Conservation (phyloP, 2,113 vertebrate genomes). For the Microcebus tavaratra region DNA sequence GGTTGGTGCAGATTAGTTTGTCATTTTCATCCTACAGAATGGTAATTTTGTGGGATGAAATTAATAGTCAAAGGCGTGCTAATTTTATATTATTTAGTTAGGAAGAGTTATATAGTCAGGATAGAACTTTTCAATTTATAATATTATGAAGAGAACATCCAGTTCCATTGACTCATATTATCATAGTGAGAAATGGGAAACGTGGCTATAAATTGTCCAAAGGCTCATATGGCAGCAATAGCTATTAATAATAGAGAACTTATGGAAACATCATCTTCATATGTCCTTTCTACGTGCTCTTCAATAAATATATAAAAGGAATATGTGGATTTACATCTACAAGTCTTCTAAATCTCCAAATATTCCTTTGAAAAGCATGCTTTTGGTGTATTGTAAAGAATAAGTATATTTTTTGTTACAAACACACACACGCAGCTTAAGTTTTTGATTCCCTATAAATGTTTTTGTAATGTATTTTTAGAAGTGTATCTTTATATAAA, state of each 20-base stretch:
- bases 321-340: neutral
- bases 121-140: neutral
- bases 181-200: neutral
- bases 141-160: neutral
- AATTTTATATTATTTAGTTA: slow-evolving; percentile 46
- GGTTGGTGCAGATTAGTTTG: neutral
- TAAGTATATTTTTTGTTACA: neutral
- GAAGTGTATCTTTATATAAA: slow-evolving; percentile 16
- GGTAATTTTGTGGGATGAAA: neutral
- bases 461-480: neutral
- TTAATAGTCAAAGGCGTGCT: neutral
- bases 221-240: neutral
- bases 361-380: neutral
- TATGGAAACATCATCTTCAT: neutral
- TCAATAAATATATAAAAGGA: neutral
- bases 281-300: neutral
- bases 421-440: neutral
- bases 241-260: neutral
- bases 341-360: neutral
- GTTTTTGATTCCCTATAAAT: neutral
- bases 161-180: neutral
- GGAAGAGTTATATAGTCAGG: neutral
- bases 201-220: neutral
- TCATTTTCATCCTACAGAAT: neutral
- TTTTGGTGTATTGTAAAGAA: neutral